Evolutionary conservation across 1,140 invertebrate genomes (phyloP).

Genomic region (Drosophila quadrilineata): DNA sequence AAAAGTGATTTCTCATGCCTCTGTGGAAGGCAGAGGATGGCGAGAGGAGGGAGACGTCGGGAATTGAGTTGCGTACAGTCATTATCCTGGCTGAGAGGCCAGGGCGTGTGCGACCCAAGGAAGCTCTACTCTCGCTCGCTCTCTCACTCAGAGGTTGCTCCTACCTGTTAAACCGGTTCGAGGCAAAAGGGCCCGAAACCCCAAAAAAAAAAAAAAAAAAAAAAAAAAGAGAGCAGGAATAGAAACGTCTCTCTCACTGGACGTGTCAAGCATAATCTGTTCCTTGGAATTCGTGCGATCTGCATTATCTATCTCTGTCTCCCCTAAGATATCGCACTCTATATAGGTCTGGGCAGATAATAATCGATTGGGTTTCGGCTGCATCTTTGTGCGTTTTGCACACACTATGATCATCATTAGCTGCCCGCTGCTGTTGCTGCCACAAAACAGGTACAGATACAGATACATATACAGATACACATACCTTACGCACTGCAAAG

Average conservation of each 20-base stretch:
- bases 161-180: conserved; percentile 73
- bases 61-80: conserved; percentile 11
- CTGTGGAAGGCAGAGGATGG: not conserved
- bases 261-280: conserved; percentile 73
- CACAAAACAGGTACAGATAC: conserved; percentile 22
- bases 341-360: conserved; percentile 48
- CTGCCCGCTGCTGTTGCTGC: conserved; percentile 28
- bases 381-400: conserved; percentile 59
- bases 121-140: not conserved
- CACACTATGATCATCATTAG: conserved; percentile 78
- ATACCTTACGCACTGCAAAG: too few species aligned
- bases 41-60: conserved; percentile 41
- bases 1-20: conserved; percentile 10
- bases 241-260: conserved; percentile 20
- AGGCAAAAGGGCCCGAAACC: conserved; percentile 67
- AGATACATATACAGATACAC: too few species aligned
- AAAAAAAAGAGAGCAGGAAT: too few species aligned
- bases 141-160: not conserved
- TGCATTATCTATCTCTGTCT: conserved; percentile 5
- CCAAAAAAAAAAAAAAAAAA: too few species aligned
- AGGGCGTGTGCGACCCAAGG: conserved; percentile 54
- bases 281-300: conserved; percentile 62
- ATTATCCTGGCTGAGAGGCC: conserved; percentile 61
- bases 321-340: not conserved
- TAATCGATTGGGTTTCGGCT: conserved; percentile 76